Evolutionary conservation across 1,140 invertebrate genomes (phyloP), one percentile per base, ranked within the genome.

Genomic region (Cotesia vestalis): DNA sequence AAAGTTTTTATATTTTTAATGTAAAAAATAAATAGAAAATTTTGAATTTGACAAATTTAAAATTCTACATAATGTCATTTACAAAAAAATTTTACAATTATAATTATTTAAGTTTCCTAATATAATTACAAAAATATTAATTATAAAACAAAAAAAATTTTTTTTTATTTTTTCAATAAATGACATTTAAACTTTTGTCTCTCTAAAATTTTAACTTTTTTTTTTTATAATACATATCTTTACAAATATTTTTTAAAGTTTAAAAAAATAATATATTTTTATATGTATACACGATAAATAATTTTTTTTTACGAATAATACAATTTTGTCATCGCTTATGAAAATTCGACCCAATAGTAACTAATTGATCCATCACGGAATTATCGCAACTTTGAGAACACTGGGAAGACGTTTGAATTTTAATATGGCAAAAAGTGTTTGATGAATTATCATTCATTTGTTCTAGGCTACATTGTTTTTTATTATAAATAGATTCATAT

Each of bases 381-480:
- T 67, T 57, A 11, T 40, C 40, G 4, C 27, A 20, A 69, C 60
- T 75, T 17, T 71, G 12, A 9, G 62, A 38, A 34, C 75, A 81
- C 55, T 81, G 80, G 4, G 83, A 77, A 11, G 84, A 76, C 11
- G 84, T 80, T 68, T 82, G 80, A 64, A 86, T 86, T 73, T 84
- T 76, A 75, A 86, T 84, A 73, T 86, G 85, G 72, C 83, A 86
- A 77, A 86, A 78, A 9, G 85, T 80, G 73, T 79, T 86, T 20
- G 80, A 71, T 36, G 81, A 81, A 27, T 79, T 75, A 27, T 80
- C 75, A 8, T 75, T 34, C 40, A 74, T 35, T 2, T 36, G 57
- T 12, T 70, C 74, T n/a, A 9, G 46, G 51, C 68, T 72, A 59
- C n/a, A 35, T 38, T 67, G 63, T 68, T 71, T 76, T 34, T 70